Evolutionary conservation across 2,113 vertebrate genomes (phyloP).

Genomic region (Oplegnathus fasciatus): DNA sequence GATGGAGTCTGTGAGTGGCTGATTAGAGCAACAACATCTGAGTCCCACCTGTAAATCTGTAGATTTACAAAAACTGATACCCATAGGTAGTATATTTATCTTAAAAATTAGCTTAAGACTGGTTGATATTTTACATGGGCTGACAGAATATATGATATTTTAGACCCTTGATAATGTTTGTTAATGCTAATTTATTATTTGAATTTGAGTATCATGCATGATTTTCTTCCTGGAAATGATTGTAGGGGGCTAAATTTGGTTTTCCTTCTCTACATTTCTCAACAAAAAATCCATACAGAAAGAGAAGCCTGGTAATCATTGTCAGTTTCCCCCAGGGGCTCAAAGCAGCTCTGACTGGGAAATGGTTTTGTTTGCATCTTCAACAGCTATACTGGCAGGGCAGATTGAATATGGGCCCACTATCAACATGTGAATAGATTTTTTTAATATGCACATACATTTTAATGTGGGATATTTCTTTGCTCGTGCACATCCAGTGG

Average conservation of each 20-base stretch:
- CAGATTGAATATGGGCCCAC: neutral
- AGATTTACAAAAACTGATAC: neutral
- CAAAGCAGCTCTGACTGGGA: neutral
- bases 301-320: neutral
- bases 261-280: neutral
- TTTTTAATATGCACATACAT: neutral
- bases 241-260: neutral
- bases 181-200: neutral
- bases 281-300: neutral
- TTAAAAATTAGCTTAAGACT: neutral
- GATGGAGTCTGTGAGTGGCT: constrained; percentile 5
- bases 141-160: neutral
- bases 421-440: constrained; percentile 8
- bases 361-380: constrained; percentile 4
- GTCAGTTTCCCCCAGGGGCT: neutral
- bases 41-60: constrained; percentile 14
- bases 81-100: neutral
- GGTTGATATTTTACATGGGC: neutral
- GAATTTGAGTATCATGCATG: neutral
- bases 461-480: neutral
- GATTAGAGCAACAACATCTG: constrained; percentile 9
- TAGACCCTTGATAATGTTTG: neutral
- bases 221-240: neutral
- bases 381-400: neutral
- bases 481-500: neutral